Conservation (phyloP, 2,113 vertebrate species). For the Bubo bubo region DNA sequence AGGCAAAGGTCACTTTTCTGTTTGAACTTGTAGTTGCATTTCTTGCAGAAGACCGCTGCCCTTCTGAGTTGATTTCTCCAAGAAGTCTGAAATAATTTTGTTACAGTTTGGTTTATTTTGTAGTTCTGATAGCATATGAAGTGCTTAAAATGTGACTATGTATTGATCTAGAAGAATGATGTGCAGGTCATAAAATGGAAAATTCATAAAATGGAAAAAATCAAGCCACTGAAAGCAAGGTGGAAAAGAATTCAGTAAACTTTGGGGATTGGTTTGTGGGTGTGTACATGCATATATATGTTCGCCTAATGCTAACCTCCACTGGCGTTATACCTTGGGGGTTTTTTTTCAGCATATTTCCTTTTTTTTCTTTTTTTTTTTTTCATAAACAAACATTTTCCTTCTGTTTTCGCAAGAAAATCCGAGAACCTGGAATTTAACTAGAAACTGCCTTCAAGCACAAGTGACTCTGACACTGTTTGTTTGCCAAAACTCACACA, state of each 20-base stretch:
- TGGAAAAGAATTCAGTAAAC: background rate
- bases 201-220: background rate
- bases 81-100: background rate
- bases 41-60: constrained; percentile 22
- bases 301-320: background rate
- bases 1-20: constrained; percentile 58
- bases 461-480: constrained; percentile 50
- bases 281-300: background rate
- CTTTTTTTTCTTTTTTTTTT: fast-evolving
- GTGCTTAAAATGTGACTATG: background rate
- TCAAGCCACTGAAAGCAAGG: background rate
- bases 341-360: background rate
- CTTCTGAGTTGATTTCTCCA: background rate
- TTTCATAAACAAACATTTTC: background rate
- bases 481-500: constrained; percentile 66
- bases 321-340: background rate
- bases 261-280: background rate
- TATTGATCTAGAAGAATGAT: background rate
- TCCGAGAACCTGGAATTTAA: background rate
- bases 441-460: constrained; percentile 13
- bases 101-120: background rate
- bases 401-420: constrained; percentile 38
- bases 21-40: constrained; percentile 43
- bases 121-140: background rate
- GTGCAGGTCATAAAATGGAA: background rate